These are phyloP conservation scores for Caenorhabditis sp. DNA, from an alignment of 2,888 invertebrate genomes.

Conservation along the genomic window DNA sequence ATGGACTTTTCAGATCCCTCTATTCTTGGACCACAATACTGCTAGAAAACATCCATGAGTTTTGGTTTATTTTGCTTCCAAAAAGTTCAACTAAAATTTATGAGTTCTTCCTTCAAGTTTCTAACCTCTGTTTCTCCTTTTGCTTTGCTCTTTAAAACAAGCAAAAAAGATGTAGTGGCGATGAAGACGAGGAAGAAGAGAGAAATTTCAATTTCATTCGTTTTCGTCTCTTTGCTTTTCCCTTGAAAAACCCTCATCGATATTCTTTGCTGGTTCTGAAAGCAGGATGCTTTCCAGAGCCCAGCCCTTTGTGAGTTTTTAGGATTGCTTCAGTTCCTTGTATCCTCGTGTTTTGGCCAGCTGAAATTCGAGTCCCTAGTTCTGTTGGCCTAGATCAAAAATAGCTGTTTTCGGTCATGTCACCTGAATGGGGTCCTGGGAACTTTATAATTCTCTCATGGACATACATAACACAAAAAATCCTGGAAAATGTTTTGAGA, in stretches of 20 bases:
- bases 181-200: neutral
- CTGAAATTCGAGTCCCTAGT: neutral
- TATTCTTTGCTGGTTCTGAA: slow-evolving; percentile 5
- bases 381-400: neutral
- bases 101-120: neutral
- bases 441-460: slow-evolving; percentile 1
- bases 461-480: no score
- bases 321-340: neutral
- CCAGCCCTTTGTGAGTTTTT: slow-evolving; percentile 5
- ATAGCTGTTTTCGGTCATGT: neutral
- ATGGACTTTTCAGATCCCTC: no score
- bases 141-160: slow-evolving; percentile 23
- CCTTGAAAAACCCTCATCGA: slow-evolving; percentile 6
- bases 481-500: neutral
- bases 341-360: neutral
- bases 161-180: neutral
- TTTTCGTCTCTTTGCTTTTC: neutral
- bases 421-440: slow-evolving; percentile 15
- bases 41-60: no score
- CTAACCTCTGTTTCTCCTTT: neutral
- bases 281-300: neutral
- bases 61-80: no score
- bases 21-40: no score
- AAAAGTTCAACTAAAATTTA: neutral
- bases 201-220: slow-evolving; percentile 47